Percentiles rank a stretch among this genome's conserved stretches.
These are phyloP conservation scores for Cataglyphis hispanica DNA, from an alignment of 1,140 invertebrate species.

Conservation along the genomic window DNA sequence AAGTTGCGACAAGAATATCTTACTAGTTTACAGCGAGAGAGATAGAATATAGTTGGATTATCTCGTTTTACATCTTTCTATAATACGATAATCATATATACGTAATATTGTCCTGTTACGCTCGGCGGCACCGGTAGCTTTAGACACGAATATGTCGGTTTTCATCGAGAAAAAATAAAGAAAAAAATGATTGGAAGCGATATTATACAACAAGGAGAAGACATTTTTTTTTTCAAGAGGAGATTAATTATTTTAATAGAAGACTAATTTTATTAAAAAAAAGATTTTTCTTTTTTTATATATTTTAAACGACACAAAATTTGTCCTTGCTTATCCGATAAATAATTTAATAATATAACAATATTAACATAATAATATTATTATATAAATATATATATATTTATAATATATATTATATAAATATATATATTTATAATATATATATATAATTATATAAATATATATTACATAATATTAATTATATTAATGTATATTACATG, in stretches of 20 bases:
- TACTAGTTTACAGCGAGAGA: slow-evolving; percentile 53
- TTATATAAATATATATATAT: slow-evolving; percentile 12
- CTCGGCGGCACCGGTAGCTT: slow-evolving; percentile 76
- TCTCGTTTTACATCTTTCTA: slow-evolving; percentile 52
- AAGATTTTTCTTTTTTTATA: background rate
- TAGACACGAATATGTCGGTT: slow-evolving; percentile 39
- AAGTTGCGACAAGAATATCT: slow-evolving; percentile 39
- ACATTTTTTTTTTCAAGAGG: no score
- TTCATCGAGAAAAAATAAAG: background rate
- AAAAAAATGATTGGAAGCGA: background rate
- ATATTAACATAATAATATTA: slow-evolving; percentile 4
- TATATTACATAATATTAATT: slow-evolving; percentile 11
- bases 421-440: no score
- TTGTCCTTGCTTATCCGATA: background rate
- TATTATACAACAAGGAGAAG: background rate
- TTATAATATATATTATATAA: no score
- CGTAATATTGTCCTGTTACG: slow-evolving; percentile 82
- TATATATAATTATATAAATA: no score
- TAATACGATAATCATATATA: slow-evolving; percentile 67
- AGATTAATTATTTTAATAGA: no score
- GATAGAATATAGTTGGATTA: slow-evolving; percentile 63
- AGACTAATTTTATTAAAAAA: background rate
- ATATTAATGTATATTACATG: background rate
- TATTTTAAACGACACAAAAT: background rate
- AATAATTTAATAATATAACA: slow-evolving; percentile 23